phyloP scores from a whole-genome alignment of 2,888 invertebrate genomes.

The Altica lythri region DNA sequence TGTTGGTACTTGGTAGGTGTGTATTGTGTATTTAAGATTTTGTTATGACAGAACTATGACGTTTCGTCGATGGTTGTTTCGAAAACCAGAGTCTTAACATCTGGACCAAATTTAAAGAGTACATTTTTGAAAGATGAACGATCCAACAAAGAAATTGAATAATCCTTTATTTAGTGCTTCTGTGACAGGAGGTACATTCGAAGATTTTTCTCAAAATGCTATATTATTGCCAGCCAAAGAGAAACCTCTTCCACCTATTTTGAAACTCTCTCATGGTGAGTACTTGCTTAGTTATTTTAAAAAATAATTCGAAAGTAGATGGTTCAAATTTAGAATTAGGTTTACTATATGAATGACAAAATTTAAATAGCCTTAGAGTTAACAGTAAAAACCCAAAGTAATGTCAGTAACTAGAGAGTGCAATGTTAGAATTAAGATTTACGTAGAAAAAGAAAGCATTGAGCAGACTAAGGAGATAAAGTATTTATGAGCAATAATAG shows the following conservation, averaged over 20 bases:
- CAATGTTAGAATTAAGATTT: too few relatives aligned
- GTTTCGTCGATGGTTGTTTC: neutral
- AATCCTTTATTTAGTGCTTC: conserved; percentile 76
- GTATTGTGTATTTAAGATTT: too few relatives aligned
- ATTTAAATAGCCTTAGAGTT: too few relatives aligned
- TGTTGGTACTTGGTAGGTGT: too few relatives aligned
- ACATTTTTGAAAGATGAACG: conserved; percentile 41
- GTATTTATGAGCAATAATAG: too few relatives aligned
- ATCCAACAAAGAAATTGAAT: conserved; percentile 55
- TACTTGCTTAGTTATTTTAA: neutral
- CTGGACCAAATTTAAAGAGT: conserved; percentile 4
- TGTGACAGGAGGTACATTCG: conserved; percentile 72
- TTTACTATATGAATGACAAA: too few relatives aligned
- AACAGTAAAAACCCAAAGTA: too few relatives aligned
- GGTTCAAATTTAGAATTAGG: too few relatives aligned
- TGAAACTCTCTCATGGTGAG: conserved; percentile 40
- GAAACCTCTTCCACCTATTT: conserved; percentile 53
- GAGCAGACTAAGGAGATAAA: too few relatives aligned
- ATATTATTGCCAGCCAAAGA: conserved; percentile 68
- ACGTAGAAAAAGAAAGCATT: too few relatives aligned
- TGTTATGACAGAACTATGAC: too few relatives aligned
- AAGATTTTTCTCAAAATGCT: conserved; percentile 74
- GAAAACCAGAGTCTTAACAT: conserved; percentile 7
- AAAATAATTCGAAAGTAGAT: neutral
- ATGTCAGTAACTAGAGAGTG: too few relatives aligned